Percentiles rank a stretch among this genome's conserved stretches.
Conservation (phyloP, 2,888 invertebrate species). For the Synanthedon myopaeformis region DNA sequence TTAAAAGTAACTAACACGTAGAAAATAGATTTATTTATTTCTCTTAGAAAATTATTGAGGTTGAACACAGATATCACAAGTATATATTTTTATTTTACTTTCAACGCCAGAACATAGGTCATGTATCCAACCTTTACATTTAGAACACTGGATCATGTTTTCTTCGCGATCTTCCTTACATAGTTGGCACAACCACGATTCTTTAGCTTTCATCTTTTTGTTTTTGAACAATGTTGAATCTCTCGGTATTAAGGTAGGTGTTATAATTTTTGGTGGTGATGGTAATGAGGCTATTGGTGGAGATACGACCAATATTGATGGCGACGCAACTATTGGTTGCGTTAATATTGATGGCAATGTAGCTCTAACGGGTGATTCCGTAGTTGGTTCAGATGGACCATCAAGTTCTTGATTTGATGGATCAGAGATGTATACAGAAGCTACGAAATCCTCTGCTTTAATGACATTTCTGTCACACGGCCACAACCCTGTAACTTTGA, state of each 20-base stretch:
- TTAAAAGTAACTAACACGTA: background rate
- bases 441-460: constrained; percentile 1
- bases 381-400: constrained; percentile 1
- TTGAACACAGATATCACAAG: background rate
- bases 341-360: background rate
- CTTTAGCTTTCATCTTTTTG: constrained; percentile 3
- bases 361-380: constrained; percentile 1
- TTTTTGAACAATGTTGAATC: background rate
- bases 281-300: background rate
- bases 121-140: constrained; percentile 6
- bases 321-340: background rate
- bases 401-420: constrained; percentile 1
- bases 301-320: background rate
- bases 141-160: constrained; percentile 4
- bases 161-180: constrained; percentile 4
- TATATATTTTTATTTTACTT: background rate
- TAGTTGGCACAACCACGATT: constrained; percentile 5
- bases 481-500: constrained; percentile 3
- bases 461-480: constrained; percentile 7
- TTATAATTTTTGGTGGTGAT: constrained; percentile 1
- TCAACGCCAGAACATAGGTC: constrained; percentile 1
- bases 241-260: background rate
- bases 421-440: background rate
- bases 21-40: background rate
- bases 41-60: background rate